Base-by-base conservation (phyloP, 2,797 vertebrate genomes). In the Podarcis siculus region DNA sequence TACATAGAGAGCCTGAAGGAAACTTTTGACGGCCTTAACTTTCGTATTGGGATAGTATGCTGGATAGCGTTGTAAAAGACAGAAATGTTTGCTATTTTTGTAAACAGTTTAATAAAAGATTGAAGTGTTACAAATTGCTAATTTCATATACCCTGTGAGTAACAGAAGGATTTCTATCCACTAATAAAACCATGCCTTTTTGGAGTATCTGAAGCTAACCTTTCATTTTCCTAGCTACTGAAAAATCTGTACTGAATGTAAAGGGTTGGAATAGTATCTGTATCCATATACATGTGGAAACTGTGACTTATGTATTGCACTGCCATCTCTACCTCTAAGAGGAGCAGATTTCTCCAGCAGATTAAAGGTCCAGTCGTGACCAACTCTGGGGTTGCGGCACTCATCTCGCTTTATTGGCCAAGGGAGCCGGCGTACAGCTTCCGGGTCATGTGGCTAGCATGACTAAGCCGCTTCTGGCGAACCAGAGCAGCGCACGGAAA, bases 11-110 rank as follows among this genome's bases (percentile, higher is more conserved):
- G 9, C 13, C 55, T 58, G 49, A 87, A 85, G 71, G 49, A 72
- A 49, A n/a, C 2, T 15, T 88, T 66, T 17, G 64, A 5, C 0
- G 21, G 12, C 86, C 80, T 30, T 85, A 6, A 58, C n/a, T n/a
- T 0, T 83, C 23, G 78, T 3, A 23, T 75, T 79, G 23, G 49
- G 82, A 27, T 17, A 1, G 61, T 77, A 8, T 27, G 58, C 86
- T 25, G 2, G 67, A 75, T 15, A 4, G 8, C 83, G 39, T 0
- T 93, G 79, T 86, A 85, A 91, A 91, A 80, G 83, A 72, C 78
- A 58, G 81, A 79, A 39, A 55, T 87, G 82, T 82, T 0, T 93
- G 87, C 86, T 92, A 23, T 82, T 92, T 89, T 77, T 85, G 8
- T 66, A 78, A 67, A 66, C 49, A 76, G 67, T 30, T 66, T n/a